Evolutionary conservation across 2,113 vertebrate species (phyloP).

Genomic region (Athene cunicularia): DNA sequence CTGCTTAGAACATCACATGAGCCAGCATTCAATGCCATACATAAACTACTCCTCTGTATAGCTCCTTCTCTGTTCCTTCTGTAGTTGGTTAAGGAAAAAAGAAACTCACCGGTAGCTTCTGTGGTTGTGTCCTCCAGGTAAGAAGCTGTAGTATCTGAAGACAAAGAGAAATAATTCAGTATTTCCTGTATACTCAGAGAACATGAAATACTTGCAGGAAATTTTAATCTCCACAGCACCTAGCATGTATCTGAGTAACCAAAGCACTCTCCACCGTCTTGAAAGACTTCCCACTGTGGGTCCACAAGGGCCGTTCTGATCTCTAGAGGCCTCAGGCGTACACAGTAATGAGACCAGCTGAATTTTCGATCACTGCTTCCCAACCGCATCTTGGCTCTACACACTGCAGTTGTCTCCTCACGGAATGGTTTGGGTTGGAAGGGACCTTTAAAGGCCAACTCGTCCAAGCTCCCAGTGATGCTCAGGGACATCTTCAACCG

Average conservation of each 20-base stretch:
- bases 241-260: not conserved
- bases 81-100: not conserved
- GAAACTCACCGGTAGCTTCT: not conserved
- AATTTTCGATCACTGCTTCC: not conserved
- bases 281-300: not conserved
- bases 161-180: not conserved
- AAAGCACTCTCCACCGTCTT: not conserved
- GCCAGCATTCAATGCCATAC: not conserved
- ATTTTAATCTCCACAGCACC: not conserved
- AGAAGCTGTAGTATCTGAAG: not conserved
- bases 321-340: not conserved
- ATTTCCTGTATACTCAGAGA: not conserved
- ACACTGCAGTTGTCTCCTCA: not conserved
- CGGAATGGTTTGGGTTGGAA: not conserved
- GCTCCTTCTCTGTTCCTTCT: not conserved
- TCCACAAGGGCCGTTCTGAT: not conserved
- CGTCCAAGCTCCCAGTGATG: not conserved
- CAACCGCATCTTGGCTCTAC: not conserved
- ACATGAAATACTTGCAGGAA: not conserved
- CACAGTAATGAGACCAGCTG: no score
- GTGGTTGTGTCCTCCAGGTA: not conserved
- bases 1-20: not conserved
- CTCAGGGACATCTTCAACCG: no score
- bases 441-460: not conserved
- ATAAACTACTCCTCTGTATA: not conserved